Evolutionary conservation across 1,140 invertebrate genomes (phyloP).

Genomic region (Calephelis virginiensis): DNA sequence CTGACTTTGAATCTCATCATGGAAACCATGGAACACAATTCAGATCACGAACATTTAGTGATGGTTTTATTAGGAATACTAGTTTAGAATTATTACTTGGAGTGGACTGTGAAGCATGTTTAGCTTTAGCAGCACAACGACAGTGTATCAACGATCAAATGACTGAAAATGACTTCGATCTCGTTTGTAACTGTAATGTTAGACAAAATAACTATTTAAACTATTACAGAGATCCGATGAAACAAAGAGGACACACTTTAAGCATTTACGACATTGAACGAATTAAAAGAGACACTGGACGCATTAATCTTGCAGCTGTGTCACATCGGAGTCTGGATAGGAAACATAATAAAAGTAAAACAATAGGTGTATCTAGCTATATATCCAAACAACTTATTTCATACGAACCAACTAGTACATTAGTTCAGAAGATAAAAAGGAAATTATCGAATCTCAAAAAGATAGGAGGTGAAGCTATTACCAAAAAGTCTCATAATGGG

Average conservation of each 20-base stretch:
- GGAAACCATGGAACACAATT: slow-evolving; percentile 53
- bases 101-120: slow-evolving; percentile 73
- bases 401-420: slow-evolving; percentile 66
- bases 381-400: slow-evolving; percentile 73
- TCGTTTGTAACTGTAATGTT: slow-evolving; percentile 72
- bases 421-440: slow-evolving; percentile 75
- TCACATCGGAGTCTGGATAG: slow-evolving; percentile 74
- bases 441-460: slow-evolving; percentile 75
- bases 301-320: slow-evolving; percentile 50
- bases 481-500: slow-evolving; percentile 68
- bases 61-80: slow-evolving; percentile 74
- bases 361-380: slow-evolving; percentile 69
- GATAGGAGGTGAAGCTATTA: slow-evolving; percentile 67
- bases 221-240: slow-evolving; percentile 49
- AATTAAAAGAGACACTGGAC: slow-evolving; percentile 59
- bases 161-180: slow-evolving; percentile 64
- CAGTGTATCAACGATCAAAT: slow-evolving; percentile 61
- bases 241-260: slow-evolving; percentile 60
- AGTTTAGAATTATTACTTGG: slow-evolving; percentile 73
- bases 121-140: slow-evolving; percentile 58
- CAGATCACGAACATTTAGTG: slow-evolving; percentile 72
- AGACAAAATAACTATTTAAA: slow-evolving; percentile 67
- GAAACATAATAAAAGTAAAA: slow-evolving; percentile 72
- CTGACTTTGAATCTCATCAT: slow-evolving; percentile 51
- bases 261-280: slow-evolving; percentile 69